Conservation (phyloP, 2,888 invertebrate genomes). For the Galeruca laticollis region DNA sequence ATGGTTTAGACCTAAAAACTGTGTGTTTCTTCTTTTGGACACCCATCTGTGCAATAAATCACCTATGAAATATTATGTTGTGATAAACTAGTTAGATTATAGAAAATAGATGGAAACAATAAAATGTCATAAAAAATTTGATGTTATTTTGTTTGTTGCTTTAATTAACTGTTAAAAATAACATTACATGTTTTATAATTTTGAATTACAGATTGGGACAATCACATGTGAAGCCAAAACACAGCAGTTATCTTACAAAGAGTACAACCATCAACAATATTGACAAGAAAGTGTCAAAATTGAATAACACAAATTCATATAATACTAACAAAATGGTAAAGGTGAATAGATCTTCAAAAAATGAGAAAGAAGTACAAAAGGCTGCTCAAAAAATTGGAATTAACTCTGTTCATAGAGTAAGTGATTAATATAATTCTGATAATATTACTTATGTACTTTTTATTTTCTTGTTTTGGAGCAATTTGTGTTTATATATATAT, state of each 20-base stretch:
- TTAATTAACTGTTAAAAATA: neutral
- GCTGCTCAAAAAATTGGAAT: neutral
- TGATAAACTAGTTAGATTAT: no score
- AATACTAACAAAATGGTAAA: neutral
- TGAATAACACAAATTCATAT: neutral
- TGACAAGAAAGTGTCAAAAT: neutral
- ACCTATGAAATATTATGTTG: neutral
- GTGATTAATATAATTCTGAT: neutral
- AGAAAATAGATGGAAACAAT: no score
- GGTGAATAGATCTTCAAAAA: neutral
- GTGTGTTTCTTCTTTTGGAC: no score
- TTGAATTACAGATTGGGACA: neutral
- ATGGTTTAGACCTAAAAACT: no score
- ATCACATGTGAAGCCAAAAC: neutral
- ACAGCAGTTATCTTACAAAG: neutral
- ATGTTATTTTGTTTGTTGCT: neutral
- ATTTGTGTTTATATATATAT: no score
- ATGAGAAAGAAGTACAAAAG: neutral
- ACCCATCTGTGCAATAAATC: no score
- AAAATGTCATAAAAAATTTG: no score
- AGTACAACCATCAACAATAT: neutral
- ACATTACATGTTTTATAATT: neutral
- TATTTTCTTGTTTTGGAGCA: no score
- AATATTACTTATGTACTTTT: no score
- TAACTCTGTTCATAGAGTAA: neutral